Conservation (phyloP, 2,113 vertebrate species). For the Psophia crepitans region DNA sequence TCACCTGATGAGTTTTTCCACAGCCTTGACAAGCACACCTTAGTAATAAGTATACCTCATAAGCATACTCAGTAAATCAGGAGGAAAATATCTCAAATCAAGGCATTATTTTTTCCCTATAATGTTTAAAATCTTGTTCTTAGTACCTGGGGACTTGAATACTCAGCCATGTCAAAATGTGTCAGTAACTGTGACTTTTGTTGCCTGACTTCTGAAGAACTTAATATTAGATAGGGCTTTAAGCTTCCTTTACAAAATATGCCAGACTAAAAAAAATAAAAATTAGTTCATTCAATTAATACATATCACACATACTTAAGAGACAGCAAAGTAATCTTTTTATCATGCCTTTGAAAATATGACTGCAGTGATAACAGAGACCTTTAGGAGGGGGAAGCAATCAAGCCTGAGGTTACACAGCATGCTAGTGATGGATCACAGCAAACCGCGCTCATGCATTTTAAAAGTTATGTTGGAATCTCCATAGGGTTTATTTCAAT, state of each 20-base stretch:
- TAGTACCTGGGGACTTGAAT: neutral
- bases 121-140: neutral
- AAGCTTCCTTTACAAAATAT: neutral
- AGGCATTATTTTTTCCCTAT: neutral
- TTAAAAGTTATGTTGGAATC: neutral
- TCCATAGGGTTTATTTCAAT: neutral
- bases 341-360: neutral
- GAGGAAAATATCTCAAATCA: neutral
- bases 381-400: neutral
- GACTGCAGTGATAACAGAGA: neutral
- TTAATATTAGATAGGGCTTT: neutral
- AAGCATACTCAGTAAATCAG: neutral
- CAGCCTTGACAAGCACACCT: neutral
- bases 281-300: neutral
- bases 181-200: neutral
- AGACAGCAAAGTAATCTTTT: neutral
- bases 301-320: neutral
- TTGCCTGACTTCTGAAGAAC: neutral
- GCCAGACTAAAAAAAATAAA: neutral
- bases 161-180: neutral
- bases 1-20: neutral
- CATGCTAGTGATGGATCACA: neutral
- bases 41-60: neutral
- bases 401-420: neutral
- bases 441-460: neutral